These are phyloP conservation scores for Fragum sueziense DNA, from an alignment of 2,888 invertebrate genomes.

Conservation along the genomic window DNA sequence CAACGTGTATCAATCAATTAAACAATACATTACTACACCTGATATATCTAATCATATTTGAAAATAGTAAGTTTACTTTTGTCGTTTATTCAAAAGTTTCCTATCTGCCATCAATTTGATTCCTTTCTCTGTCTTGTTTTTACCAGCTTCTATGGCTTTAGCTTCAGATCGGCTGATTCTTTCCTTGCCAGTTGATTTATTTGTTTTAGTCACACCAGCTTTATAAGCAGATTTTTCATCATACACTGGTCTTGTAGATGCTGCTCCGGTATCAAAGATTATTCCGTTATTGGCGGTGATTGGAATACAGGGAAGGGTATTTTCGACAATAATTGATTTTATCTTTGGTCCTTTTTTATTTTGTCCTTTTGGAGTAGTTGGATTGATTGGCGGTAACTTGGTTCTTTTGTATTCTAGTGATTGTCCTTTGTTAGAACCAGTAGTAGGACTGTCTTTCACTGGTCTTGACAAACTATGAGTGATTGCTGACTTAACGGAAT, in stretches of 20 bases:
- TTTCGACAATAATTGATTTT: not conserved
- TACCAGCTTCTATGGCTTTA: not conserved
- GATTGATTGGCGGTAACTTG: not conserved
- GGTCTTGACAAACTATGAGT: not conserved
- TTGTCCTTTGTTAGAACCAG: not conserved
- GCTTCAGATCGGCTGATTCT: not conserved
- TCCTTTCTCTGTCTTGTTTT: not conserved
- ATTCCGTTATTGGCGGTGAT: not conserved
- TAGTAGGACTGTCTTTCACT: not conserved
- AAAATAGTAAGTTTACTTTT: too few species aligned
- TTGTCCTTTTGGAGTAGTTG: not conserved
- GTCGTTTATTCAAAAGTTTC: conserved; percentile 3
- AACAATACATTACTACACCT: too few species aligned
- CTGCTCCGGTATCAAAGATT: not conserved
- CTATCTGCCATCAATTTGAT: not conserved
- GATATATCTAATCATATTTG: too few species aligned
- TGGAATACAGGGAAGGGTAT: not conserved
- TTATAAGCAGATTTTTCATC: not conserved
- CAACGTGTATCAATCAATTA: too few species aligned
- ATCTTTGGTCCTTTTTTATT: not conserved
- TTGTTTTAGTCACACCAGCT: not conserved
- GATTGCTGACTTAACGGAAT: too few species aligned
- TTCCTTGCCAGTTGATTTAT: not conserved
- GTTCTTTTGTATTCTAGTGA: not conserved
- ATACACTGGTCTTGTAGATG: not conserved